These are phyloP conservation scores for Oophaga pumilio DNA, from an alignment of 2,113 vertebrate species.

Conservation along the genomic window DNA sequence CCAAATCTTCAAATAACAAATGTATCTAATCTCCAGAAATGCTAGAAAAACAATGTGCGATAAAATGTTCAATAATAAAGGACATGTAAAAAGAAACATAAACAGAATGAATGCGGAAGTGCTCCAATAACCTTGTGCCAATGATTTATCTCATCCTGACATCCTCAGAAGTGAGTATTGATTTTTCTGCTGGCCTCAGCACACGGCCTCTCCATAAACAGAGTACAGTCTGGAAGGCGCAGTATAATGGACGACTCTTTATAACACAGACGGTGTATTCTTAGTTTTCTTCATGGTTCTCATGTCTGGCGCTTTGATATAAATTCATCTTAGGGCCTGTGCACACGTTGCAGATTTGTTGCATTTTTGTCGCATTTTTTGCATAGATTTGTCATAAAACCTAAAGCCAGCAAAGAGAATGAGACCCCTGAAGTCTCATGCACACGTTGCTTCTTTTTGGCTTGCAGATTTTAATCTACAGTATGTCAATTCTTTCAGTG, in stretches of 20 bases:
- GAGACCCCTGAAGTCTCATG: too few relatives aligned
- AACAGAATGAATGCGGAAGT: slow-evolving; percentile 8
- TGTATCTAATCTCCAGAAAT: slow-evolving; percentile 2
- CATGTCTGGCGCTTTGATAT: not conserved
- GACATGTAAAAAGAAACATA: not conserved
- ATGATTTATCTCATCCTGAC: slow-evolving; percentile 36
- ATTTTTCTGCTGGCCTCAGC: slow-evolving; percentile 43
- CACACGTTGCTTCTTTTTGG: too few relatives aligned
- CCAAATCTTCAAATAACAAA: not conserved
- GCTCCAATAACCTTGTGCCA: slow-evolving; percentile 24
- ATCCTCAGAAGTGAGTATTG: slow-evolving; percentile 20
- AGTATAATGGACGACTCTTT: not conserved
- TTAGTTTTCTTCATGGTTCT: not conserved
- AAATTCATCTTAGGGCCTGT: too few relatives aligned
- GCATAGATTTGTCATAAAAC: too few relatives aligned
- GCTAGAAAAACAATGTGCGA: not conserved
- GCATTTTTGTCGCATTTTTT: too few relatives aligned
- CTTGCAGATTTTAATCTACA: too few relatives aligned
- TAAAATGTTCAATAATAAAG: not conserved
- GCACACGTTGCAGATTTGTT: too few relatives aligned
- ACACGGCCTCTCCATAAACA: not conserved
- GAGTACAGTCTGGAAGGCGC: not conserved
- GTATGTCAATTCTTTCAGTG: too few relatives aligned
- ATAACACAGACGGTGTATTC: not conserved
- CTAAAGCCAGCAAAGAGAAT: too few relatives aligned